phyloP scores from a whole-genome alignment of 2,113 vertebrate species.

The Aleadryas rufinucha region DNA sequence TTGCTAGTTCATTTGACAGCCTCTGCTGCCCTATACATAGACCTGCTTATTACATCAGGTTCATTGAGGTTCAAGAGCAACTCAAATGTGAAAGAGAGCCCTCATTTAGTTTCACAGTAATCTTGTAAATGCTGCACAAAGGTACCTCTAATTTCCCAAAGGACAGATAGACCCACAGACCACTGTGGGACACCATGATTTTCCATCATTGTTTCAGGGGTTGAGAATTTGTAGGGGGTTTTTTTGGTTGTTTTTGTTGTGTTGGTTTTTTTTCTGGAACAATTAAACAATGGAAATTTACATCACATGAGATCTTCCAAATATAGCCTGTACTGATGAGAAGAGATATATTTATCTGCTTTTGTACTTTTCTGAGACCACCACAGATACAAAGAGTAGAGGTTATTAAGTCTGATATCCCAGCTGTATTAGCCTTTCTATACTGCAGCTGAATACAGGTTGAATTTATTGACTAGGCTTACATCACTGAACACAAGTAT shows the following conservation, averaged over 20 bases:
- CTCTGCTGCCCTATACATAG: background rate
- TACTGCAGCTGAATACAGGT: background rate
- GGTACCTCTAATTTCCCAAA: background rate
- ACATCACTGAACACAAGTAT: background rate
- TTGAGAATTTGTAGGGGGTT: background rate
- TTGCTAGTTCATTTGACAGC: background rate
- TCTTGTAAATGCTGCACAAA: background rate
- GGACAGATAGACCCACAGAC: background rate
- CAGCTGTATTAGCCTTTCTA: background rate
- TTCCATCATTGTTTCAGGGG: background rate
- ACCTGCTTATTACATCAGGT: background rate
- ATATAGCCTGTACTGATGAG: slow-evolving; percentile 1
- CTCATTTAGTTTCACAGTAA: background rate
- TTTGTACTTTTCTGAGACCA: slow-evolving; percentile 18
- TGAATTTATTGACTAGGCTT: background rate
- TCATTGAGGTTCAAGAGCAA: background rate
- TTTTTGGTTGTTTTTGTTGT: background rate
- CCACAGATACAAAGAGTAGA: background rate
- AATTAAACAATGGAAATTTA: background rate
- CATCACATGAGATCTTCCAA: slow-evolving; percentile 18
- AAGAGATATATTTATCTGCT: slow-evolving; percentile 19
- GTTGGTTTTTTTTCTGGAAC: background rate
- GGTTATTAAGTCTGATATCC: background rate
- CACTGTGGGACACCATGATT: background rate
- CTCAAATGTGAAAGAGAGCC: background rate